Percentiles rank a stretch among this genome's conserved stretches.
These are phyloP conservation scores for Eurytoma adleriae DNA, from an alignment of 2,888 invertebrate species.

Conservation along the genomic window DNA sequence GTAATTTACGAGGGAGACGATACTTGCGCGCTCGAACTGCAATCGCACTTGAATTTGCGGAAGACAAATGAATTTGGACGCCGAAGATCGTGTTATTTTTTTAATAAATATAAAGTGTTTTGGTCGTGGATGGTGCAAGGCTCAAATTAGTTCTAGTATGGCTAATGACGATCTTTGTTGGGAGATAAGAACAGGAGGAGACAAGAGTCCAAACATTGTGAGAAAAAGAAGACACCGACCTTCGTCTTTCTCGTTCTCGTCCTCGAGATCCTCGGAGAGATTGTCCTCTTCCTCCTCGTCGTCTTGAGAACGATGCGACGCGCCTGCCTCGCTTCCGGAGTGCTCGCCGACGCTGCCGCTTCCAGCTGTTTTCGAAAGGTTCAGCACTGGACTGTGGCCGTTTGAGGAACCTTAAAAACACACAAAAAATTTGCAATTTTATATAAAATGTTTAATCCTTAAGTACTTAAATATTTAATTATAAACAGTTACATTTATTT, in stretches of 20 bases:
- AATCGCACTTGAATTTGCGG: too few relatives aligned
- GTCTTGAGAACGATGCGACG: slow-evolving; percentile 81
- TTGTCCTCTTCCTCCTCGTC: slow-evolving; percentile 93
- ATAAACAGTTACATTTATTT: too few relatives aligned
- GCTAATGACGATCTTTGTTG: neutral
- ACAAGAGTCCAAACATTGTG: neutral
- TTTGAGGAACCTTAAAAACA: slow-evolving; percentile 85
- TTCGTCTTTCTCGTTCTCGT: slow-evolving; percentile 89
- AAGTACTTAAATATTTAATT: too few relatives aligned
- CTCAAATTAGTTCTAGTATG: neutral
- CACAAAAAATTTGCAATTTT: too few relatives aligned
- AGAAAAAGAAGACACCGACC: slow-evolving; percentile 77
- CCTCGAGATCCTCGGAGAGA: slow-evolving; percentile 91
- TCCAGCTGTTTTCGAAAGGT: slow-evolving; percentile 91
- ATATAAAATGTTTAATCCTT: too few relatives aligned
- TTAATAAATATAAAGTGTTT: too few relatives aligned
- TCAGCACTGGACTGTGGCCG: slow-evolving; percentile 94
- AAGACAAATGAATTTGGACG: too few relatives aligned
- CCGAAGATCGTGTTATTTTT: too few relatives aligned
- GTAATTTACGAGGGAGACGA: neutral
- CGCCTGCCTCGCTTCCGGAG: slow-evolving; percentile 82
- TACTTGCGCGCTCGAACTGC: too few relatives aligned
- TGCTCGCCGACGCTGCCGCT: slow-evolving; percentile 84
- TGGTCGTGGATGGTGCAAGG: neutral
- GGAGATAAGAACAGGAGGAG: neutral